Conservation (phyloP, 2,888 invertebrate species). For the Dendrolimus pini region DNA sequence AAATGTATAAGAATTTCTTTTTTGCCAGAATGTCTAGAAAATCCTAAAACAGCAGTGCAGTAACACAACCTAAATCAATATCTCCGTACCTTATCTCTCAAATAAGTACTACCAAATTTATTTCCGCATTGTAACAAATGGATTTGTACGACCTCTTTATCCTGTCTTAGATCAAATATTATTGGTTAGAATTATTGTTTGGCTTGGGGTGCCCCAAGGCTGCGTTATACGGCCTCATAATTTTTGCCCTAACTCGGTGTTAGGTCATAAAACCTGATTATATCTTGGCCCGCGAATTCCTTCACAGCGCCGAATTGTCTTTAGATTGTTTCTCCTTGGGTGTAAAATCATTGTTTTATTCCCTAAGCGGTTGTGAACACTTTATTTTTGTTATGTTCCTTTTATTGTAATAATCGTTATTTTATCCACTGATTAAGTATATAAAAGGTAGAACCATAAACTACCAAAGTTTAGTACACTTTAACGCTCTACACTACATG, state of each 20-base stretch:
- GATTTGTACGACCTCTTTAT: slow-evolving; percentile 50
- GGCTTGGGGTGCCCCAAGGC: slow-evolving; percentile 65
- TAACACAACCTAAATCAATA: background rate
- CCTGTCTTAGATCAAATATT: slow-evolving; percentile 57
- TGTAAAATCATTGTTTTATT: slow-evolving; percentile 50
- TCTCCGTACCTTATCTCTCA: slow-evolving; percentile 13
- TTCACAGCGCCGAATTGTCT: slow-evolving; percentile 54
- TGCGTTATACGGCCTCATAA: slow-evolving; percentile 57
- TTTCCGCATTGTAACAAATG: slow-evolving; percentile 37
- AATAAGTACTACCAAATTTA: slow-evolving; percentile 12
- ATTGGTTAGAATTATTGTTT: slow-evolving; percentile 61
- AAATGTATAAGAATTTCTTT: no score
- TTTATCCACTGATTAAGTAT: no score
- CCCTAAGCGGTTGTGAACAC: slow-evolving; percentile 31
- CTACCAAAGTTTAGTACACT: no score
- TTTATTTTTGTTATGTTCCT: background rate
- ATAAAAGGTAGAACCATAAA: no score
- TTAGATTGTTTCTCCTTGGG: slow-evolving; percentile 61
- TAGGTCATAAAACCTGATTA: slow-evolving; percentile 72
- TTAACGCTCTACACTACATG: no score
- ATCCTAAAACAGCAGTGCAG: no score
- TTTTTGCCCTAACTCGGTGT: slow-evolving; percentile 73
- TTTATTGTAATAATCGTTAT: background rate
- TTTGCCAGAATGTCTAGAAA: no score
- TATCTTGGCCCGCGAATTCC: slow-evolving; percentile 68